phyloP scores from a whole-genome alignment of 1,140 invertebrate species.

The Hyposmocoma kahamanoa region DNA sequence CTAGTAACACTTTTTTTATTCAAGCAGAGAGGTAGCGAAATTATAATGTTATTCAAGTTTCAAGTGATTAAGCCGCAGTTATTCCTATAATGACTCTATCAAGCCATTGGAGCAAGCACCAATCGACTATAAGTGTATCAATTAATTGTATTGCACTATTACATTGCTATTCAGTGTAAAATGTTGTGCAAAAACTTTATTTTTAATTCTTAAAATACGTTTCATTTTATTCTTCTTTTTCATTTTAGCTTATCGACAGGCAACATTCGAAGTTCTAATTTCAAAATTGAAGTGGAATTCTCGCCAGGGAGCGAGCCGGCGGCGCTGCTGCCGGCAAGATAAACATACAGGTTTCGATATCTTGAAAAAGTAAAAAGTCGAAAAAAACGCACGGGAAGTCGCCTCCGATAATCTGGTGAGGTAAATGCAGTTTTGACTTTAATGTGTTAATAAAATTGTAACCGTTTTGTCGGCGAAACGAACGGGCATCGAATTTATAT shows the following conservation, averaged over 20 bases:
- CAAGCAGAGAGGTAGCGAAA: no score
- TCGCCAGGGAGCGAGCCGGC: conserved; percentile 22
- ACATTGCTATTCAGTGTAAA: conserved; percentile 17
- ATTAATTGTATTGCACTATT: conserved; percentile 19
- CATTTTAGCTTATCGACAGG: conserved; percentile 5
- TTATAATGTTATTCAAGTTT: no score
- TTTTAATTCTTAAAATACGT: conserved; percentile 10
- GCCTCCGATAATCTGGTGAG: conserved; percentile 57
- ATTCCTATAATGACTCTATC: conserved; percentile 23
- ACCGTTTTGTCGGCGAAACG: conserved; percentile 60
- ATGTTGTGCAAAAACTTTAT: conserved; percentile 9
- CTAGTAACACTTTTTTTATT: no score
- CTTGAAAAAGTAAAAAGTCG: conserved; percentile 47
- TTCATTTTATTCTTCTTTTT: conserved; percentile 7
- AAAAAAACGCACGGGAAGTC: conserved; percentile 59
- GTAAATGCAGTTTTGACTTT: conserved; percentile 70
- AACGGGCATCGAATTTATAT: conserved; percentile 15
- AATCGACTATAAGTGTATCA: conserved; percentile 17
- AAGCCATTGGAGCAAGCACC: conserved; percentile 13
- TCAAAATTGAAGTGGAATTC: conserved; percentile 36
- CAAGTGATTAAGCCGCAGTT: no score
- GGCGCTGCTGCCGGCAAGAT: conserved; percentile 40
- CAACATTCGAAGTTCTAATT: conserved; percentile 33
- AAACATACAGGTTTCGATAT: conserved; percentile 65
- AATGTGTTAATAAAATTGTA: conserved; percentile 72